These are phyloP conservation scores for Pipistrellus kuhlii DNA, from an alignment of 2,797 vertebrate species.

Conservation along the genomic window DNA sequence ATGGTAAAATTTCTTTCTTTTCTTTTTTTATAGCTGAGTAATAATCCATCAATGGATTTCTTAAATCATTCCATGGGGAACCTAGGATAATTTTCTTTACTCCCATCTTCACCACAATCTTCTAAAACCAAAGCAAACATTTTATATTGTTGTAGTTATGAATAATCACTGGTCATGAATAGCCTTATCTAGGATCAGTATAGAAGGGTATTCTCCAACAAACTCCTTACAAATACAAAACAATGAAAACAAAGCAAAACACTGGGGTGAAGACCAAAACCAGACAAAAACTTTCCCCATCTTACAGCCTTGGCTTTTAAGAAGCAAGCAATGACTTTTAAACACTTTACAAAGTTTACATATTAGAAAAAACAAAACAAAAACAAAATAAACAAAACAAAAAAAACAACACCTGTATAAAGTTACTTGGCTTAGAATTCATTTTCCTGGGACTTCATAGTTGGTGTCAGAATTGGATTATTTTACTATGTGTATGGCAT, in stretches of 20 bases:
- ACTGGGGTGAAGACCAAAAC: not conserved
- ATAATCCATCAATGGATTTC: not conserved
- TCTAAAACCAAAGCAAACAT: not conserved
- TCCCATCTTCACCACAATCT: not conserved
- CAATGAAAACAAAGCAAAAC: conserved; percentile 10
- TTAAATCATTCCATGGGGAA: not conserved
- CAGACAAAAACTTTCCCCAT: not conserved
- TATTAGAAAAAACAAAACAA: not conserved
- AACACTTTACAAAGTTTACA: not conserved
- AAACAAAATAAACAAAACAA: not conserved
- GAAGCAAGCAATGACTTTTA: not conserved
- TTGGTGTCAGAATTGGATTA: not conserved
- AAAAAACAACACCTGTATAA: not conserved
- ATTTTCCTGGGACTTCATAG: conserved; percentile 18
- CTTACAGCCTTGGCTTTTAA: not conserved
- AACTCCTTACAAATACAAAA: not conserved
- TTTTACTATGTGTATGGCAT: not conserved
- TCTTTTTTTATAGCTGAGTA: not conserved
- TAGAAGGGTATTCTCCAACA: not conserved
- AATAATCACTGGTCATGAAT: not conserved
- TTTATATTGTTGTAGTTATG: not conserved
- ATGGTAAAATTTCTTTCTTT: not conserved
- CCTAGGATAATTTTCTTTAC: not conserved
- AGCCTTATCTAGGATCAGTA: not conserved
- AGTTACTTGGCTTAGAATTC: not conserved